Base-by-base conservation (phyloP, 1,140 invertebrate genomes). In the Drosophila sp. region DNA sequence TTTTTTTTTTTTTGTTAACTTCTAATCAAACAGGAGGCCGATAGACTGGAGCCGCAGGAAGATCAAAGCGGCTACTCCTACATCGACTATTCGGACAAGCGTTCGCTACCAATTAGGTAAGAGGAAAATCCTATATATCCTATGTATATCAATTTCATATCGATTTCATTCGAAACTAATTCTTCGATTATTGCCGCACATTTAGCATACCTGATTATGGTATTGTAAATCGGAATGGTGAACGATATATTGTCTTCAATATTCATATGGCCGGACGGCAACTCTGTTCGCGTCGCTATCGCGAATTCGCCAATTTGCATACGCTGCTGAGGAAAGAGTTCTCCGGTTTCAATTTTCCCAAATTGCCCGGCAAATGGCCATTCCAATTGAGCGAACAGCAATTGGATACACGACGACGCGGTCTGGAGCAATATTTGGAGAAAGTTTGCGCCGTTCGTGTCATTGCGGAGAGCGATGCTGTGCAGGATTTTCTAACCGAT, bases 231-330 rank as follows among this genome's bases (percentile, higher is more conserved):
- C 92, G 95, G 79, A 95, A 95, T 90, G 97, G 97, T 25, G 97
- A 99, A 80, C 96, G 96, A 79, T 99, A 96, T 93, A 97, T 99
- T 64, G 98, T 98, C 0, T 99, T 97, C 93, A 99, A 99, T 92
- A 99, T 99, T 70, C 98, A 99, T 92, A 99, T 99, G 98, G 98
- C 99, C 32, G 98, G 98, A 0, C 93, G 98, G 54, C 98, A 99
- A 92, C 93, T 99, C 29, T 99, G 99, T 92, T 99, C 98, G 33
- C 93, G 98, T 56, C 94, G 99, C 41, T 99, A 99, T 92, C 95
- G 98, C 60, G 98, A 99, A 93, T 99, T 99, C 92, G 95, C 97
- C 11, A 96, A 96, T 66, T 92, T 99, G 58, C 97, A 99, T 91
- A 95, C 96, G 79, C 95, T 96, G 71, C 93, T 99, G 55, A 98